A percentile compares a stretch with the other conserved stretches of the same genome.
phyloP scores from a whole-genome alignment of 1,140 invertebrate genomes.

The Phthorimaea operculella region DNA sequence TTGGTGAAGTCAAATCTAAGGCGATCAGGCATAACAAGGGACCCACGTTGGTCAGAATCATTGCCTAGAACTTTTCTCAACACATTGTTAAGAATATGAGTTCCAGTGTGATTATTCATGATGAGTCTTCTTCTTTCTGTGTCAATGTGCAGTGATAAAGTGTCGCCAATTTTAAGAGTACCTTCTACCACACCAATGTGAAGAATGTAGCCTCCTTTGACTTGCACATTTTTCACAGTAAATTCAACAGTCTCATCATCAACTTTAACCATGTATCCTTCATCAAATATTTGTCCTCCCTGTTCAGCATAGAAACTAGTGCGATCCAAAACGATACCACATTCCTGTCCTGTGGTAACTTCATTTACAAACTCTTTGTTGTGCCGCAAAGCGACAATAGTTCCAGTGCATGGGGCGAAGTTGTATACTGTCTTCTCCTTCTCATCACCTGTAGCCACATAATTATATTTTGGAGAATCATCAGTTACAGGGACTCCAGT shows the following conservation, averaged over 20 bases:
- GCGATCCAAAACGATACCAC: conserved; percentile 91
- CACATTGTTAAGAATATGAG: conserved; percentile 96
- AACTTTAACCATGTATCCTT: conserved; percentile 92
- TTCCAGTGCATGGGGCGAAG: conserved; percentile 74
- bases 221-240: conserved; percentile 94
- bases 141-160: conserved; percentile 86
- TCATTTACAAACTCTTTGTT: conserved; percentile 89
- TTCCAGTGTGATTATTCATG: conserved; percentile 99
- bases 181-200: conserved; percentile 93
- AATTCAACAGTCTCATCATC: conserved; percentile 92
- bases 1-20: conserved; percentile 97
- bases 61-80: conserved; percentile 88
- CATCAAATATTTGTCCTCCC: conserved; percentile 98
- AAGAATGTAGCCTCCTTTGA: conserved; percentile 95
- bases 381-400: conserved; percentile 77
- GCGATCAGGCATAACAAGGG: conserved; percentile 97
- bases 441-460: conserved; percentile 73
- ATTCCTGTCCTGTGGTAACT: conserved; percentile 87
- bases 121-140: conserved; percentile 82
- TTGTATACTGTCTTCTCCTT: conserved; percentile 78
- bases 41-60: conserved; percentile 97
- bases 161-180: conserved; percentile 86
- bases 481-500: conserved; percentile 84
- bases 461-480: conserved; percentile 94
- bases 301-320: conserved; percentile 98